Evolutionary conservation across 1,140 invertebrate species (phyloP).

Genomic region (Subanguina moxae): DNA sequence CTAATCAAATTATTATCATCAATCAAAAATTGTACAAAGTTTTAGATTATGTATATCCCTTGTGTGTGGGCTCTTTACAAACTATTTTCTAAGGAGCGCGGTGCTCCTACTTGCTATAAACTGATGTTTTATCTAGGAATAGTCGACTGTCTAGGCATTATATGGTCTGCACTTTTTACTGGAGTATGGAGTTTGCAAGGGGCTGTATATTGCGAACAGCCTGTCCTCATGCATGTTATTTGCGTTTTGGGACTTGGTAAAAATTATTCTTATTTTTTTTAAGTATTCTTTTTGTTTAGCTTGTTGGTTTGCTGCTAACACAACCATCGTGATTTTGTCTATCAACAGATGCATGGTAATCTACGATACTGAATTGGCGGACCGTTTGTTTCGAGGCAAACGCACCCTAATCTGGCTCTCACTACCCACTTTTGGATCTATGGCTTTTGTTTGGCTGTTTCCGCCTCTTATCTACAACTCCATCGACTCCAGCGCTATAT

Average conservation of each 20-base stretch:
- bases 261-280: too few relatives aligned
- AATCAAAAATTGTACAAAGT: background rate
- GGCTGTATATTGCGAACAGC: background rate
- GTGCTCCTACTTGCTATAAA: background rate
- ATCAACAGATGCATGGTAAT: slow-evolving; percentile 2
- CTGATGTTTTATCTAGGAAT: slow-evolving; percentile 2
- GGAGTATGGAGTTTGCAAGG: background rate
- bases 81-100: background rate
- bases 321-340: background rate
- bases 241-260: background rate
- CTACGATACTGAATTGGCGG: background rate
- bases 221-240: background rate
- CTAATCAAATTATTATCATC: background rate
- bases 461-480: background rate
- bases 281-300: background rate
- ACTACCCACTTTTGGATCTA: background rate
- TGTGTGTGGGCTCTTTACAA: background rate
- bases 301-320: background rate
- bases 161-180: background rate
- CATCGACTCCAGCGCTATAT: background rate
- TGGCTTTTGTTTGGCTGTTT: background rate
- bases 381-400: background rate
- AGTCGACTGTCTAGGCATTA: background rate
- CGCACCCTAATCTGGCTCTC: background rate
- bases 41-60: background rate